Evolutionary conservation across 2,797 vertebrate species (phyloP).

Genomic region (Sebastes minor): DNA sequence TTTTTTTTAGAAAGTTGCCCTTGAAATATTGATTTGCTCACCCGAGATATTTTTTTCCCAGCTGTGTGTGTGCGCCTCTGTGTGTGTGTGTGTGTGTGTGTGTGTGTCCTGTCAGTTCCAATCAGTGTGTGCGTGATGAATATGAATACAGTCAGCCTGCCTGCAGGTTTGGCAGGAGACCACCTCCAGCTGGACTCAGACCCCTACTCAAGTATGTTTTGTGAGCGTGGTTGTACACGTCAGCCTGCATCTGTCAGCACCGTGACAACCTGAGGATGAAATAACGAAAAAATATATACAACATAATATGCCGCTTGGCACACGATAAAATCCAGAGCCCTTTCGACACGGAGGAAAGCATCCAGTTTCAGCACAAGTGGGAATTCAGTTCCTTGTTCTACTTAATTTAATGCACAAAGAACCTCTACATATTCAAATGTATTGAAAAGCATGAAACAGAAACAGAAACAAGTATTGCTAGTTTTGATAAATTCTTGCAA

Average conservation of each 20-base stretch:
- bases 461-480: neutral
- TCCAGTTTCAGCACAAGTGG: neutral
- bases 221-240: slow-evolving; percentile 42
- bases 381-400: accelerated
- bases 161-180: slow-evolving; percentile 72
- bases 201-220: slow-evolving; percentile 58
- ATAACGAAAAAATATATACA: slow-evolving; percentile 29
- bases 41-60: slow-evolving; percentile 15
- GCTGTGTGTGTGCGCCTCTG: neutral
- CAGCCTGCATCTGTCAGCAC: slow-evolving; percentile 62
- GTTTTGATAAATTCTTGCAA: neutral
- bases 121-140: slow-evolving; percentile 68
- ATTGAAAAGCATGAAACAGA: neutral
- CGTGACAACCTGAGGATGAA: slow-evolving; percentile 56
- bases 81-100: slow-evolving; percentile 9
- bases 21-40: slow-evolving; percentile 70
- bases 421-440: neutral
- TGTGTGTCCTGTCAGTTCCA: slow-evolving; percentile 63
- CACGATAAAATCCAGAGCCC: neutral
- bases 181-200: slow-evolving; percentile 77
- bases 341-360: neutral
- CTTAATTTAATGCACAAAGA: neutral
- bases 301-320: slow-evolving; percentile 5
- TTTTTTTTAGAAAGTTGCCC: slow-evolving; percentile 47
- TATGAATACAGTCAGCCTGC: slow-evolving; percentile 72